A percentile compares a stretch with the other conserved stretches of the same genome.
Conservation (phyloP, 2,797 vertebrate species). For the Peromyscus attwateri region DNA sequence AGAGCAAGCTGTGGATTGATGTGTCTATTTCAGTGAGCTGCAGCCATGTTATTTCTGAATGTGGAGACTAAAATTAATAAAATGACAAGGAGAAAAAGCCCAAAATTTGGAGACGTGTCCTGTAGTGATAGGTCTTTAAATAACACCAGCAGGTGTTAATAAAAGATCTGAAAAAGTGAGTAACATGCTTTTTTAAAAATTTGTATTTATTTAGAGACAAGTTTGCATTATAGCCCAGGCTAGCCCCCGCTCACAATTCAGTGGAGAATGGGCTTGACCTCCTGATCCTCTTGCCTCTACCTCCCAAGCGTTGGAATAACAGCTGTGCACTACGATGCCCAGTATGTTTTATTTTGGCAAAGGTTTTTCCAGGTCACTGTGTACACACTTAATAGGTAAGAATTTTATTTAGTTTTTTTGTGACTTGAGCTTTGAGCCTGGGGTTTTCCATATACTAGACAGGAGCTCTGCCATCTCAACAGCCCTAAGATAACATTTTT, state of each 20-base stretch:
- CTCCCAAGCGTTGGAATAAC: background rate
- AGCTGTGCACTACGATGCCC: background rate
- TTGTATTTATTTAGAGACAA: background rate
- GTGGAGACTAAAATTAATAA: constrained; percentile 73
- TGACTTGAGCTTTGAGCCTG: background rate
- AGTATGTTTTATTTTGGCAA: background rate
- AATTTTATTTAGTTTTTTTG: background rate
- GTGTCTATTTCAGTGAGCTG: constrained; percentile 71
- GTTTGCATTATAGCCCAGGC: background rate
- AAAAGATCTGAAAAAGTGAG: constrained; percentile 27
- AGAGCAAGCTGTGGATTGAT: constrained; percentile 72
- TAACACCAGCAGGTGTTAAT: constrained; percentile 18
- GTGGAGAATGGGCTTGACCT: background rate
- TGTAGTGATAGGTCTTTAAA: constrained; percentile 52
- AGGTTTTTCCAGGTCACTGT: background rate
- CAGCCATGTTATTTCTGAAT: constrained; percentile 56
- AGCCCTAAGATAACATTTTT: constrained; percentile 38
- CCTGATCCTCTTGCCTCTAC: background rate
- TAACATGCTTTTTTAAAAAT: background rate
- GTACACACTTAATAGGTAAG: constrained; percentile 1
- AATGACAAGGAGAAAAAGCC: constrained; percentile 61
- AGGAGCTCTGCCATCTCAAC: background rate
- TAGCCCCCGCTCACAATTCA: background rate
- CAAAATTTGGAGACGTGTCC: background rate
- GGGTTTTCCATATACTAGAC: background rate